Evolutionary conservation across 2,113 vertebrate genomes (phyloP).

Genomic region (Nothobranchius kuhntae): DNA sequence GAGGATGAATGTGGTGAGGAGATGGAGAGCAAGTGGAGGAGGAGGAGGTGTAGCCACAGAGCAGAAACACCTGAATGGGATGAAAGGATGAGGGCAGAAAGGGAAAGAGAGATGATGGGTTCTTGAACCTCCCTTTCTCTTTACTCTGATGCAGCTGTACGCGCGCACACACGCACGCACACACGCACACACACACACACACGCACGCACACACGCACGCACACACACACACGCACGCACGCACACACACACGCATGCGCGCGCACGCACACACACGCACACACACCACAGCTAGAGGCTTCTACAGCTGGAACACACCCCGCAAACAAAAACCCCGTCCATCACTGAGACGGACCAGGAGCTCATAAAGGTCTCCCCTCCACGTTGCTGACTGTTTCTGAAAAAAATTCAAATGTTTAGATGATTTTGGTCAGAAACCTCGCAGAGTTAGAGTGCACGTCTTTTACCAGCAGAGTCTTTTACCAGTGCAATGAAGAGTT

Average conservation of each 20-base stretch:
- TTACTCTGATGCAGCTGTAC: constrained; percentile 1
- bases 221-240: background rate
- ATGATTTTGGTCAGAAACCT: too few relatives aligned
- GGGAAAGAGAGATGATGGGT: constrained; percentile 20
- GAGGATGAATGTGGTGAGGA: background rate
- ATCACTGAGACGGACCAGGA: constrained; percentile 10
- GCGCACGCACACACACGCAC: background rate
- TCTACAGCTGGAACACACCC: constrained; percentile 17
- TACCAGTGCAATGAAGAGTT: too few relatives aligned
- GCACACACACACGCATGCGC: background rate
- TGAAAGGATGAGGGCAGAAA: constrained; percentile 29
- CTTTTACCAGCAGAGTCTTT: too few relatives aligned
- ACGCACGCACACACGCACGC: background rate
- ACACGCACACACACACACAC: too few relatives aligned
- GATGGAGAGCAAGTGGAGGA: background rate
- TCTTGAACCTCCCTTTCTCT: constrained; percentile 40
- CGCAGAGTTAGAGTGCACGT: too few relatives aligned
- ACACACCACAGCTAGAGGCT: background rate
- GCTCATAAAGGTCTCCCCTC: background rate
- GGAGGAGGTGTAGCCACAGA: constrained; percentile 6
- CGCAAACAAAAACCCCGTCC: constrained; percentile 54
- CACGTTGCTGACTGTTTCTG: too few relatives aligned
- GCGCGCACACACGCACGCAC: background rate
- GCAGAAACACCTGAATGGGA: constrained; percentile 22
- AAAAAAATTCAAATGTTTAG: too few relatives aligned